Evolutionary conservation across 2,797 vertebrate species (phyloP).

Genomic region (Artibeus lituratus): DNA sequence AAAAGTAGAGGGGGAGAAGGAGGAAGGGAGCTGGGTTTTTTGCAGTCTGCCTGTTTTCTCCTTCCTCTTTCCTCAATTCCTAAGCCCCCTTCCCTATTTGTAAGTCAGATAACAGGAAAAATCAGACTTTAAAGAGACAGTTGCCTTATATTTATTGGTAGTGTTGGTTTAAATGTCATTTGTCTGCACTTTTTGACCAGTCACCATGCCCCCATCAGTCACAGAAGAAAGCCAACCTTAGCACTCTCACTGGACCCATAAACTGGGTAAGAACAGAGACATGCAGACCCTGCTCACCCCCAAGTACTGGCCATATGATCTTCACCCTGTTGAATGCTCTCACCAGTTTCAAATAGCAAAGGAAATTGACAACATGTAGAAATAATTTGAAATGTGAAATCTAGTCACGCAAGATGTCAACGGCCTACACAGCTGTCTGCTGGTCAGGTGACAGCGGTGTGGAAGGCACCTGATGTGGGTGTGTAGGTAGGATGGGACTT

Average conservation of each 20-base stretch:
- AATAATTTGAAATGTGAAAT: constrained; percentile 15
- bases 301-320: not conserved
- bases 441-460: not conserved
- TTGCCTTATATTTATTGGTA: not conserved
- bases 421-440: not conserved
- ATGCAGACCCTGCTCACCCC: not conserved
- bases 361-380: not conserved
- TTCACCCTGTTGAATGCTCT: not conserved
- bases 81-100: not conserved
- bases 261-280: not conserved
- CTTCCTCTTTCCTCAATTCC: not conserved
- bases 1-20: not conserved
- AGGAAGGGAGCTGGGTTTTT: not conserved
- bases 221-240: not conserved
- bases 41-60: not conserved
- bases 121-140: not conserved
- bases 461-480: not conserved
- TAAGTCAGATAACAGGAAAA: not conserved
- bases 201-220: not conserved
- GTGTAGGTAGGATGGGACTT: not conserved
- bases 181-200: not conserved
- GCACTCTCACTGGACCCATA: not conserved
- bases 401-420: not conserved
- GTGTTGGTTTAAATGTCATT: not conserved
- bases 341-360: not conserved